Conservation (phyloP, 2,113 vertebrate genomes). For the Eptesicus fuscus region DNA sequence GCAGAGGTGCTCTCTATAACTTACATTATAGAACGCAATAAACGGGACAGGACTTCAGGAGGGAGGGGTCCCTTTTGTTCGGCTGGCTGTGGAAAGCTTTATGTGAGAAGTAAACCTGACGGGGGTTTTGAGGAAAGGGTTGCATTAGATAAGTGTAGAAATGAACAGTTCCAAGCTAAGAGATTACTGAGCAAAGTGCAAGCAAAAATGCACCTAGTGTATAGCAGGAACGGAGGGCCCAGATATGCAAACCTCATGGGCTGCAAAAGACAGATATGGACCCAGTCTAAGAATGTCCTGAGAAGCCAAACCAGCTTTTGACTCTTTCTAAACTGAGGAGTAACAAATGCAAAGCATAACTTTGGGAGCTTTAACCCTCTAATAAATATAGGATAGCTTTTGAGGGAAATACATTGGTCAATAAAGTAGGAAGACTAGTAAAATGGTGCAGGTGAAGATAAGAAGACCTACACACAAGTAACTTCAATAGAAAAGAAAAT, state of each 20-base stretch:
- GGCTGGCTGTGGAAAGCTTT: neutral
- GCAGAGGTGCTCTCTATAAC: neutral
- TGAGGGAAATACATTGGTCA: neutral
- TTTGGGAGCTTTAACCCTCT: neutral
- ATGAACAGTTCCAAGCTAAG: neutral
- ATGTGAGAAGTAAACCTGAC: neutral
- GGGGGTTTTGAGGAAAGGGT: neutral
- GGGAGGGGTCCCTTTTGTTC: neutral
- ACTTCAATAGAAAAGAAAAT: neutral
- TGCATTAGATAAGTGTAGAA: neutral
- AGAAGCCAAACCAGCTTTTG: neutral
- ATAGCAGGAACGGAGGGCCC: neutral
- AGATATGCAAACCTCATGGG: accelerated
- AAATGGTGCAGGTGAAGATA: neutral
- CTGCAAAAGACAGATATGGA: neutral
- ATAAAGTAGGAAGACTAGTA: neutral
- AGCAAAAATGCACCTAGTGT: neutral
- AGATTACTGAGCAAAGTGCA: neutral
- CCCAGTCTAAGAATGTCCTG: neutral
- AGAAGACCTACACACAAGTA: neutral
- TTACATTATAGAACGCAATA: too few species aligned
- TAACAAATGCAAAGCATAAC: neutral
- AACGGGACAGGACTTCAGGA: neutral
- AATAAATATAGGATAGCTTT: neutral
- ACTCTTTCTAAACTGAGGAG: neutral